A percentile compares a stretch with the other conserved stretches of the same genome.
These are phyloP conservation scores for Dysidea cf. avara DNA, from an alignment of 37 sponge, comb jelly and placozoan species.

Conservation along the genomic window DNA sequence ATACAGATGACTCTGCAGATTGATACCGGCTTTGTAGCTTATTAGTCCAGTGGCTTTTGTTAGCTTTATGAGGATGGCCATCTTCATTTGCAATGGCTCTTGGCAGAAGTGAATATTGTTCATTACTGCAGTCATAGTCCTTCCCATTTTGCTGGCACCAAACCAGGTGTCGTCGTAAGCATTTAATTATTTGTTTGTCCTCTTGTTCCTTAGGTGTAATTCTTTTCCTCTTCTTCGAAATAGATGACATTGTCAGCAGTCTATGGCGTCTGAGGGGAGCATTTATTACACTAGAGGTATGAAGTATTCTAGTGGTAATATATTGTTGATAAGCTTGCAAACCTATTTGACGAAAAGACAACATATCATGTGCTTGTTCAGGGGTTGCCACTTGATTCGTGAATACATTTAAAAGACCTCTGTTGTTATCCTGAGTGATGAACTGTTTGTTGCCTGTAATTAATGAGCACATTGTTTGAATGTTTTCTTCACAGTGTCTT, in stretches of 20 bases:
- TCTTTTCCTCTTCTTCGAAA: not conserved
- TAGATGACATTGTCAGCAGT: conserved; percentile 21
- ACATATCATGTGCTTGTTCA: not conserved
- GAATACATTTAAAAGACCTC: conserved; percentile 16
- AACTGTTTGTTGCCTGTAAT: too few species aligned
- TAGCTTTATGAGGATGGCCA: conserved; percentile 24
- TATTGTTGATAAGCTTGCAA: not conserved
- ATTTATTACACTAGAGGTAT: not conserved
- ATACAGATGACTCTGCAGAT: not conserved
- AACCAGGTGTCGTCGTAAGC: conserved; percentile 12
- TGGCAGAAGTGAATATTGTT: conserved; percentile 32
- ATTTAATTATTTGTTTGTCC: conserved; percentile 11
- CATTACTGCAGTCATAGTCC: conserved; percentile 1
- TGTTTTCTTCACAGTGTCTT: too few species aligned
- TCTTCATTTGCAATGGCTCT: conserved; percentile 14
- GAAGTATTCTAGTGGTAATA: not conserved
- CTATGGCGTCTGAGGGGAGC: conserved; percentile 23
- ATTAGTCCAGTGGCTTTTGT: conserved; percentile 18
- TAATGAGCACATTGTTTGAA: too few species aligned
- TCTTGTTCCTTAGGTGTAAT: conserved; percentile 20
- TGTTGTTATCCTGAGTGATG: not conserved
- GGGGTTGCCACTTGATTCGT: not conserved
- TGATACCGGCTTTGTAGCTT: conserved; percentile 13
- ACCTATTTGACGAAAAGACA: conserved; percentile 4
- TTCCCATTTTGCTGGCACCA: conserved; percentile 23